Evolutionary conservation across 30 jellyfish, hydroid and myxozoan genomes (phyloP).

Genomic region (Sanderia malayensis): DNA sequence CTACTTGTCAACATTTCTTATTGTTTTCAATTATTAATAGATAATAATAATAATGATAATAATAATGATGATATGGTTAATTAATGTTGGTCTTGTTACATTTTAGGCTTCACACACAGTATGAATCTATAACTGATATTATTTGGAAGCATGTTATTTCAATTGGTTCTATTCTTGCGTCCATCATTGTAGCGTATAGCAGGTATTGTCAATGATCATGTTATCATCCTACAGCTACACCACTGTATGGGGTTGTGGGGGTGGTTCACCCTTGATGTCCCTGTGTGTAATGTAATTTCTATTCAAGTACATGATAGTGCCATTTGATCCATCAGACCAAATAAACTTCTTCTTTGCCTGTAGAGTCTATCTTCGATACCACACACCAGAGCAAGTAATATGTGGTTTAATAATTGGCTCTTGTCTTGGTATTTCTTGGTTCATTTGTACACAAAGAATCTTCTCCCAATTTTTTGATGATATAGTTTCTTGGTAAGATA

Average conservation of each 20-base stretch:
- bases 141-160: slow-evolving; percentile 71
- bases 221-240: background rate
- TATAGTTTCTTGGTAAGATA: slow-evolving; percentile 82
- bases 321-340: too few relatives aligned
- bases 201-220: slow-evolving; percentile 33
- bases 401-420: slow-evolving; percentile 78
- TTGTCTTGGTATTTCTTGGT: slow-evolving; percentile 73
- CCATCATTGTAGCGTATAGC: slow-evolving; percentile 73
- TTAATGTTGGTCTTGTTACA: too few relatives aligned
- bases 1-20: too few relatives aligned
- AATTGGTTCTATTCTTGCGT: slow-evolving; percentile 50
- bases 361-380: slow-evolving; percentile 87
- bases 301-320: too few relatives aligned
- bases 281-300: background rate
- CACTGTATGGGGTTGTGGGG: background rate
- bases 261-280: background rate
- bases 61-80: too few relatives aligned
- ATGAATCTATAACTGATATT: slow-evolving; percentile 67
- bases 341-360: too few relatives aligned
- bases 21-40: too few relatives aligned
- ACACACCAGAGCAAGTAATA: slow-evolving; percentile 84
- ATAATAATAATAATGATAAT: too few relatives aligned
- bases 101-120: slow-evolving; percentile 37
- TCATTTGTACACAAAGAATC: slow-evolving; percentile 62
- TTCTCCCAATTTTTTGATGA: slow-evolving; percentile 78